These are phyloP conservation scores for Corydoras maculifer DNA, from an alignment of 2,113 vertebrate genomes.

Conservation along the genomic window DNA sequence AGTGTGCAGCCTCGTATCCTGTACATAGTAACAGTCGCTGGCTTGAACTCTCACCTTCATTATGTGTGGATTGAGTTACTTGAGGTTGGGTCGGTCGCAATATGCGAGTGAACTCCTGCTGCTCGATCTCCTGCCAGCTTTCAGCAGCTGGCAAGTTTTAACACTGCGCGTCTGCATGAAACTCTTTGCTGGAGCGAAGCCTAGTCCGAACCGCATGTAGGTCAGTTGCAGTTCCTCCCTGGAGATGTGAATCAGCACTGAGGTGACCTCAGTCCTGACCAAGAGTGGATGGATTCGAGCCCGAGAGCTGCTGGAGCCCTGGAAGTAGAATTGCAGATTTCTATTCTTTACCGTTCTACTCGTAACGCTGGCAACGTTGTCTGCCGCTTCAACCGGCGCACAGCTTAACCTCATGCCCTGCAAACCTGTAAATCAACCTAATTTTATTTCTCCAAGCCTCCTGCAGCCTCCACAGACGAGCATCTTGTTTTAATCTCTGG, in stretches of 20 bases:
- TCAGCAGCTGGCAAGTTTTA: slow-evolving; percentile 55
- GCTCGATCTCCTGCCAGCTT: slow-evolving; percentile 41
- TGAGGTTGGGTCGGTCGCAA: neutral
- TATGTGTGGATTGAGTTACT: too few relatives aligned
- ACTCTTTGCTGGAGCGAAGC: slow-evolving; percentile 48
- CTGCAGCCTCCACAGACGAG: slow-evolving; percentile 42
- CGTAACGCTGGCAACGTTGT: neutral
- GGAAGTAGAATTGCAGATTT: too few relatives aligned
- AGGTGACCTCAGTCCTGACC: neutral
- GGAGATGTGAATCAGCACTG: slow-evolving; percentile 18
- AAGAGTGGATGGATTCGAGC: too few relatives aligned
- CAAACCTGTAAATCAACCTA: slow-evolving; percentile 55
- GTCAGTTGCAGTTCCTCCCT: slow-evolving; percentile 25
- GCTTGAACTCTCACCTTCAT: too few relatives aligned
- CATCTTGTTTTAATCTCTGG: slow-evolving; percentile 48
- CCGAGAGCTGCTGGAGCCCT: too few relatives aligned
- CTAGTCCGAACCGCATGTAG: slow-evolving; percentile 46
- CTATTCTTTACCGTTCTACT: too few relatives aligned
- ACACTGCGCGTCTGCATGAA: slow-evolving; percentile 52
- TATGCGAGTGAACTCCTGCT: slow-evolving; percentile 38
- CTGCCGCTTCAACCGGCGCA: slow-evolving; percentile 24
- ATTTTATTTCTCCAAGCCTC: slow-evolving; percentile 48
- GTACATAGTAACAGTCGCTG: too few relatives aligned
- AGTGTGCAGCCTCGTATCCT: too few relatives aligned
- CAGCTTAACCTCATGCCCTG: slow-evolving; percentile 28